Base-by-base conservation (phyloP, 2,888 invertebrate genomes). In the Cheilosia impressa region DNA sequence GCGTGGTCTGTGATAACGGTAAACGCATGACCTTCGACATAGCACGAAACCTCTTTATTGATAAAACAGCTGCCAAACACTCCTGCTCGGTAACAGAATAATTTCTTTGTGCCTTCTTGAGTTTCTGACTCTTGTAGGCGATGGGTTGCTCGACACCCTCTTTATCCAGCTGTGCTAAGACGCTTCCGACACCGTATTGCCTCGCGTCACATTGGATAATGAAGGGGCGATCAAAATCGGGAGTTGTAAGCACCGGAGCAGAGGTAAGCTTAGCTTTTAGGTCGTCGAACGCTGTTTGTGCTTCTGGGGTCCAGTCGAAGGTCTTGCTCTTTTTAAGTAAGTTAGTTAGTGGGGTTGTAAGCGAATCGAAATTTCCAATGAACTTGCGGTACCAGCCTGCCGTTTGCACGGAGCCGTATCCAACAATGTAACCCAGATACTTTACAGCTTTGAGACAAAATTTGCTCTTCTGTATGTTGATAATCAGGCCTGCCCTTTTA, bases 1-100 rank as follows among this genome's bases (percentile, higher is more conserved):
- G 87, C 87, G 45, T 89, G 88, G 83, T 90, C 90, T 0, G 90
- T 88, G 2, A 84, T 68, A 0, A 87, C 60, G 4, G 52, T 63
- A n/a, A 87, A 84, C 1, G 22, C n/a, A 4, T 43, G 43, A 0
- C n/a, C 43, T 15, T 43, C 43, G 4, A 43, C n/a, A n/a, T 43
- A 43, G 4, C n/a, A n/a, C 43, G 43, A 5, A 43, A 43, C n/a
- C 15, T 43, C 3, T 43, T 43, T n/a, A 43, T 43, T 0, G 43
- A n/a, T 15, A 43, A 43, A 5, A 43, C 43, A 1, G 13, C 43
- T 2, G 43, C 79, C 41, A 80, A 43, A 15, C 85, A 79, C 24
- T 85, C 75, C 34, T 55, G 34, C 55, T 55, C 55, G 9, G 55
- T 55, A 1, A 55, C 55, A 4, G 55, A 55, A 2, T 75, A 75